phyloP scores from a whole-genome alignment of 2,113 vertebrate genomes.

The Pelecanoides urinatrix region DNA sequence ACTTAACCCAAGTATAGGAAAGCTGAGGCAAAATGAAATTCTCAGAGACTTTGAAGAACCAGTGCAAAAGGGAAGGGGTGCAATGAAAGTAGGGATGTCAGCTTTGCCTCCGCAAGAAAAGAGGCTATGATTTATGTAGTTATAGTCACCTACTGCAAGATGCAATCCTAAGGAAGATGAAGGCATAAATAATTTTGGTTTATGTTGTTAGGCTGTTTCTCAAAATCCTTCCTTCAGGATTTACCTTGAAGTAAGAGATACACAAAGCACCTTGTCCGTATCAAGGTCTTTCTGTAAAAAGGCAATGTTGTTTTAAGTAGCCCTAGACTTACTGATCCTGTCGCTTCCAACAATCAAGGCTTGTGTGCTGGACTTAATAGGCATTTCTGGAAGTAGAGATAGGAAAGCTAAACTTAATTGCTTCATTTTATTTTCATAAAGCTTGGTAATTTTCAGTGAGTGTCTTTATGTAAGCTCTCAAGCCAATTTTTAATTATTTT shows the following conservation, averaged over 20 bases:
- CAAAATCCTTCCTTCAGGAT: not conserved
- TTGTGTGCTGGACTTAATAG: not conserved
- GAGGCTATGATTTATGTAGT: not conserved
- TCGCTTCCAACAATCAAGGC: not conserved
- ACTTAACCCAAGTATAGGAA: not conserved
- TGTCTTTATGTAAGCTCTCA: conserved; percentile 1
- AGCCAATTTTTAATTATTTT: conserved; percentile 56
- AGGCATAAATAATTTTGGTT: not conserved
- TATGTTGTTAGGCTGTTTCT: not conserved
- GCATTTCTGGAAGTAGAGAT: not conserved
- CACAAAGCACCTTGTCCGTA: not conserved
- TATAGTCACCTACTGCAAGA: not conserved
- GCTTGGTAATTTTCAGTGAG: conserved; percentile 20
- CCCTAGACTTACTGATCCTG: not conserved
- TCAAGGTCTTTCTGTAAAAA: not conserved
- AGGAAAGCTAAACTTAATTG: conserved; percentile 12
- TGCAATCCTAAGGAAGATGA: not conserved
- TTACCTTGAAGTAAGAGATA: not conserved
- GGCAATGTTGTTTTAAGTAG: not conserved
- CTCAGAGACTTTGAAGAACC: not conserved
- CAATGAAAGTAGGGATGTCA: not conserved
- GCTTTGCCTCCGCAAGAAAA: not conserved
- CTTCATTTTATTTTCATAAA: conserved; percentile 33
- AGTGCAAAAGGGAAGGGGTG: not conserved
- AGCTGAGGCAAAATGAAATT: not conserved